phyloP scores from a whole-genome alignment of 2,797 vertebrate genomes.

The Coilia nasus region DNA sequence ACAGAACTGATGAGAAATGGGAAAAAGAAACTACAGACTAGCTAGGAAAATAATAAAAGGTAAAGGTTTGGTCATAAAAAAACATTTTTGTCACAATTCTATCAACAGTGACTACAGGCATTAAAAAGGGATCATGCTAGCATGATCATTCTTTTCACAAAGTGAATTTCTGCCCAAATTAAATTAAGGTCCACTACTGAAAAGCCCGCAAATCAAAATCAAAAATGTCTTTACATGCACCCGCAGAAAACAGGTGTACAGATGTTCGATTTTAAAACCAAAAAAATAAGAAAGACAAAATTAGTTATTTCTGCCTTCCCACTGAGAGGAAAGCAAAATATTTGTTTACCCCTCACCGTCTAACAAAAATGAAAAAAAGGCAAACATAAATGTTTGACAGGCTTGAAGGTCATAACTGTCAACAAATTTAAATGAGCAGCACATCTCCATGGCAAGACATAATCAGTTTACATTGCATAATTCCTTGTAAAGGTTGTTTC shows the following conservation, averaged over 20 bases:
- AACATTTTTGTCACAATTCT: slow-evolving; percentile 16
- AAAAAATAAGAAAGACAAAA: slow-evolving; percentile 20
- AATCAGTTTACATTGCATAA: slow-evolving; percentile 64
- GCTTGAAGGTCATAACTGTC: slow-evolving; percentile 7
- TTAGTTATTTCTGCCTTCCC: slow-evolving; percentile 1
- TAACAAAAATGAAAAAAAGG: neutral
- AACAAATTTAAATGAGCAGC: slow-evolving; percentile 21
- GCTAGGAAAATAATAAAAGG: neutral
- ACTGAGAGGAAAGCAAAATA: neutral
- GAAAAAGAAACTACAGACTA: neutral
- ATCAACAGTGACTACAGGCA: slow-evolving; percentile 23
- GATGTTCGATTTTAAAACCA: no score
- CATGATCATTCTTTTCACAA: slow-evolving; percentile 22
- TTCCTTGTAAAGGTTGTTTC: slow-evolving; percentile 48
- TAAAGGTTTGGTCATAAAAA: neutral
- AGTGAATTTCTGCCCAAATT: slow-evolving; percentile 14
- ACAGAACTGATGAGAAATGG: neutral
- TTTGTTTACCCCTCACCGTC: neutral
- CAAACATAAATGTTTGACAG: neutral
- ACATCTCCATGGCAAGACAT: slow-evolving; percentile 50
- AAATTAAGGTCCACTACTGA: neutral
- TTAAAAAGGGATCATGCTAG: slow-evolving; percentile 7
- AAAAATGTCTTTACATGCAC: neutral
- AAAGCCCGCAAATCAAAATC: neutral
- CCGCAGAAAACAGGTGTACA: neutral